Percentiles rank a stretch among this genome's conserved stretches.
These are phyloP conservation scores for Liparis tanakae DNA, from an alignment of 2,797 vertebrate species.

Conservation along the genomic window DNA sequence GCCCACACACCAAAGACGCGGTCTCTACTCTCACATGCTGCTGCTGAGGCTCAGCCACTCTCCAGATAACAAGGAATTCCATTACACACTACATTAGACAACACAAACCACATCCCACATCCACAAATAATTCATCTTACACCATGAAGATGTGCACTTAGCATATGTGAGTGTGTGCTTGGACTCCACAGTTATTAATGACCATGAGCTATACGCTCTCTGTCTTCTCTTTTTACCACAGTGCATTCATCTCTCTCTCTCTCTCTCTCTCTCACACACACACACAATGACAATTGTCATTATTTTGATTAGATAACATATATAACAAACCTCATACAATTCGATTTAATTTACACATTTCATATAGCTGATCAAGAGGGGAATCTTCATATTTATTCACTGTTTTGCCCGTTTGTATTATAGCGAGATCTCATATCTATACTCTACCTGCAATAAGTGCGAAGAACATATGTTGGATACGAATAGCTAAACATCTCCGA, in stretches of 20 bases:
- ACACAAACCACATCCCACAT: constrained; percentile 56
- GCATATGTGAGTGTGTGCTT: constrained; percentile 36
- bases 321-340: constrained; percentile 17
- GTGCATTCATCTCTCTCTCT: not conserved
- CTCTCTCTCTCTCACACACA: not conserved
- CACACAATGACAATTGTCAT: not conserved
- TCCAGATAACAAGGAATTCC: constrained; percentile 68
- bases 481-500: not conserved
- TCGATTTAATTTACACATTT: constrained; percentile 5
- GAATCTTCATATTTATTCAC: not conserved
- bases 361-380: not conserved
- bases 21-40: constrained; percentile 45
- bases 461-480: not conserved
- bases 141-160: constrained; percentile 59
- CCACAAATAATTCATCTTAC: constrained; percentile 72
- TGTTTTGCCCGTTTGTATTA: too few relatives aligned
- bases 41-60: constrained; percentile 56
- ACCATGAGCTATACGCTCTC: constrained; percentile 8
- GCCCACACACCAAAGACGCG: constrained; percentile 24
- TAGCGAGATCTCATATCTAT: not conserved
- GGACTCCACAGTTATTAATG: constrained; percentile 52
- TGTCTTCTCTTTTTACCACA: constrained; percentile 5
- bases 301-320: constrained; percentile 22
- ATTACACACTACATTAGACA: constrained; percentile 78
- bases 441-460: not conserved